Conservation (phyloP, 1,140 invertebrate genomes). For the Arctopsyche grandis region DNA sequence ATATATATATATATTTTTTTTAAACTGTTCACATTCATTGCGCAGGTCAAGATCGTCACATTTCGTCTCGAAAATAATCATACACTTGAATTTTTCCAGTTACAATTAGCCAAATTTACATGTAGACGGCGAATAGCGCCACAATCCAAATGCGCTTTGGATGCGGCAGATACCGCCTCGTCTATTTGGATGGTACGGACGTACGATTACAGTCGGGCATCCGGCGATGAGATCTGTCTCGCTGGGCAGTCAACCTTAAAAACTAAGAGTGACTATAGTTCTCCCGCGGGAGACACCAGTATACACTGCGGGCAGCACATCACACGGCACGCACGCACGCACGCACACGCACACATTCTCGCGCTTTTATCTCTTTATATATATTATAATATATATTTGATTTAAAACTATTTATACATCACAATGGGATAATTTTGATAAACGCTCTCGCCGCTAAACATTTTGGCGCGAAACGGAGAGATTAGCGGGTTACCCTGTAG, state of each 20-base stretch:
- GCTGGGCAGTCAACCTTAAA: slow-evolving; percentile 13
- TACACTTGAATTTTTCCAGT: too few relatives aligned
- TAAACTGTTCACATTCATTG: too few relatives aligned
- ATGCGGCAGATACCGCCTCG: too few relatives aligned
- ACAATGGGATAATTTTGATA: slow-evolving; percentile 54
- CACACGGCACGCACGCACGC: not conserved
- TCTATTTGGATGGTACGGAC: too few relatives aligned
- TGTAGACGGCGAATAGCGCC: too few relatives aligned
- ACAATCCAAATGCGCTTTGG: too few relatives aligned
- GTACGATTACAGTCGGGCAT: too few relatives aligned
- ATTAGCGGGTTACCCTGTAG: slow-evolving; percentile 55
- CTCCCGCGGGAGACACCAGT: slow-evolving; percentile 29
- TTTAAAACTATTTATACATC: slow-evolving; percentile 52
- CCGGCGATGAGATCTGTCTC: slow-evolving; percentile 14
- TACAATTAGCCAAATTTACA: too few relatives aligned
- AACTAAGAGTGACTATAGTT: slow-evolving; percentile 29
- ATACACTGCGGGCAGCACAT: not conserved
- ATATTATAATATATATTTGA: not conserved
- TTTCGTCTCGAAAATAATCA: too few relatives aligned
- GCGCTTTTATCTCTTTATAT: not conserved
- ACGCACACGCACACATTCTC: not conserved
- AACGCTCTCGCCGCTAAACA: slow-evolving; percentile 51
- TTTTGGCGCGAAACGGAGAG: slow-evolving; percentile 54
- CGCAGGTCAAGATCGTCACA: too few relatives aligned
- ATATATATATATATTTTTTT: too few relatives aligned